Base-by-base conservation (phyloP, 2,888 invertebrate genomes). In the Hydrotaea diabolus region DNA sequence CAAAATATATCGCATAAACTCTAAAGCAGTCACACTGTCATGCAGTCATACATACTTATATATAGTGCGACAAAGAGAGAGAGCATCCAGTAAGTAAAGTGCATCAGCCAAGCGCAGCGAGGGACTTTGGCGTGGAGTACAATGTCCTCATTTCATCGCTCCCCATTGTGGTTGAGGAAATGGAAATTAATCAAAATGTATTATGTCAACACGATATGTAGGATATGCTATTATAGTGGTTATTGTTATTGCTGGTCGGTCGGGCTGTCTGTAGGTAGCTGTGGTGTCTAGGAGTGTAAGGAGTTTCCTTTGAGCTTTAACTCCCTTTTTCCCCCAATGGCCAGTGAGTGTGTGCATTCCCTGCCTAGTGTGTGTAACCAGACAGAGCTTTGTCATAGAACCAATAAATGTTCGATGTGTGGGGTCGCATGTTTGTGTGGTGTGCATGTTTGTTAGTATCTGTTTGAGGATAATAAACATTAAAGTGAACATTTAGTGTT, bases 141-240 rank as follows among this genome's bases (percentile, higher is more conserved):
- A 49, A 49, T 49, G 15, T 80, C 80, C 77, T 77, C 69, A 39
- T 55, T 75, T 75, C 64, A 72, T 72, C 71, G 74, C 77, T 75
- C 62, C 53, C 85, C 78, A 46, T 49, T 69, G 77, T 62, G 49
- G n/a, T 2, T n/a, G 13, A 74, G 62, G 71, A 86, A 82, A 87
- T 85, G 84, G 82, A 87, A 88, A 87, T 88, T 88, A 88, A 89
- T 89, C 87, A 88, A 88, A 87, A 88, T 86, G 82, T 86, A 87
- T 88, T 87, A 86, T 87, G 87, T 88, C 88, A 88, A 88, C 88
- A 88, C 87, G 71, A 82, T 83, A 81, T 84, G 82, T 82, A 78
- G 75, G 53, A 75, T 59, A 77, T 72, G 78, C 15, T 19, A 55
- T 55, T 82, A 82, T 31, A 31, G 31, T 31, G 31, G 31, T 31